These are phyloP conservation scores for Phytoseiulus persimilis DNA, from an alignment of 2,888 invertebrate genomes.

Conservation along the genomic window DNA sequence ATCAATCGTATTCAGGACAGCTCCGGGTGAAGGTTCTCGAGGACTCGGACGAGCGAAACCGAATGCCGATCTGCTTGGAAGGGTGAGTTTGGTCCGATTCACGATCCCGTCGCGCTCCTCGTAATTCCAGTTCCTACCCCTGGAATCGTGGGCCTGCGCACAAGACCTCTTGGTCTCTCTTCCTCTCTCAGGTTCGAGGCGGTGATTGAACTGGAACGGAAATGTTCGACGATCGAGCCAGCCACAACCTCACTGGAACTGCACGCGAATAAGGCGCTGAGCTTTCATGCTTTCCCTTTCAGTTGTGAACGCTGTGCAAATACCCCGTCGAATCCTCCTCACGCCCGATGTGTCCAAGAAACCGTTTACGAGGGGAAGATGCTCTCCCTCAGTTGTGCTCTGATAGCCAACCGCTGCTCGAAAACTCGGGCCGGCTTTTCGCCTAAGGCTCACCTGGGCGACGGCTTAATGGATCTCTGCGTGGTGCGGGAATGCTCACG, in stretches of 20 bases:
- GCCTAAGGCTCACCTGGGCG: conserved; percentile 67
- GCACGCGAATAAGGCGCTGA: too few relatives aligned
- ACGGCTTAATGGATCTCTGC: conserved; percentile 69
- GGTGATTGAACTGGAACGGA: not conserved
- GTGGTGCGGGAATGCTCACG: conserved; percentile 65
- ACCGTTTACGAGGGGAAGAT: not conserved
- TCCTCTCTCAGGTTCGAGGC: too few relatives aligned
- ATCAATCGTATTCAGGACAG: not conserved
- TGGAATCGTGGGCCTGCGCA: too few relatives aligned
- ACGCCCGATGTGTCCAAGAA: not conserved
- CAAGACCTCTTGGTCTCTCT: too few relatives aligned
- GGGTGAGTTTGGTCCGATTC: conserved; percentile 7
- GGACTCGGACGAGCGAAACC: not conserved
- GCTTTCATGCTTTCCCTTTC: not conserved
- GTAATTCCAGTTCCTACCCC: not conserved
- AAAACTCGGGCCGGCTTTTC: conserved; percentile 68
- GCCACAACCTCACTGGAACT: too few relatives aligned
- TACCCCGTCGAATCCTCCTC: conserved; percentile 7
- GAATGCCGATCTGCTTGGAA: conserved; percentile 8
- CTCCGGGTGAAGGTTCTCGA: conserved; percentile 11
- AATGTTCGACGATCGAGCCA: not conserved
- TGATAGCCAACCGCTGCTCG: conserved; percentile 53
- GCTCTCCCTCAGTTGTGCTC: conserved; percentile 1
- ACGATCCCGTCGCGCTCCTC: too few relatives aligned
- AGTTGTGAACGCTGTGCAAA: conserved; percentile 28